Evolutionary conservation across 2,113 vertebrate genomes (phyloP).

Genomic region (Tonatia bakeri): DNA sequence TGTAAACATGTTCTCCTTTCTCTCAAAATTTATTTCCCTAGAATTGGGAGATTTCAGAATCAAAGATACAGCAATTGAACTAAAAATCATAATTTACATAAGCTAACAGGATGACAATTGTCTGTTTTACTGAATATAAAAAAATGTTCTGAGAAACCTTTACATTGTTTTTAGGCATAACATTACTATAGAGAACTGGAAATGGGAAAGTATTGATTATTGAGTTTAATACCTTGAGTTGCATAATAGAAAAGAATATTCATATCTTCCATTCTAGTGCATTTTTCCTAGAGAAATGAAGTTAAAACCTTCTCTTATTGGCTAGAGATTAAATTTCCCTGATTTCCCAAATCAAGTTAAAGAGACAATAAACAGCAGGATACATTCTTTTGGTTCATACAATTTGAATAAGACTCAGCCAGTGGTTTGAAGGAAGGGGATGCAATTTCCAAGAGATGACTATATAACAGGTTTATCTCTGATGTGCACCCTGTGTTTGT

Average conservation of each 20-base stretch:
- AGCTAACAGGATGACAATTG: not conserved
- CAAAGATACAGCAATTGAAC: not conserved
- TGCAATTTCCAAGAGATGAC: too few species aligned
- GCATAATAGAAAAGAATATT: not conserved
- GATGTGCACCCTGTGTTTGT: rapidly evolving
- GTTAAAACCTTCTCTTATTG: not conserved
- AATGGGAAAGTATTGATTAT: not conserved
- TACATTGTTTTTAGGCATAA: too few species aligned
- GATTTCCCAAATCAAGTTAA: not conserved
- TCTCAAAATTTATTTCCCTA: not conserved
- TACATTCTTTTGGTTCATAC: too few species aligned
- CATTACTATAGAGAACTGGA: not conserved
- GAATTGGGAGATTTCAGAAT: not conserved
- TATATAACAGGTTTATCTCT: rapidly evolving
- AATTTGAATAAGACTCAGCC: too few species aligned
- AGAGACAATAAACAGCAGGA: not conserved
- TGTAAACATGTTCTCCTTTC: not conserved
- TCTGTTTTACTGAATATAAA: not conserved
- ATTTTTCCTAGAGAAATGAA: not conserved
- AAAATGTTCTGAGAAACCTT: not conserved
- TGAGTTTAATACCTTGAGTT: not conserved
- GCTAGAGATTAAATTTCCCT: not conserved
- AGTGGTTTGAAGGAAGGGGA: not conserved
- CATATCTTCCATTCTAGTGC: not conserved
- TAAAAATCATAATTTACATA: not conserved